These are phyloP conservation scores for Callocephalon fimbriatum DNA, from an alignment of 2,113 vertebrate species.

Conservation along the genomic window DNA sequence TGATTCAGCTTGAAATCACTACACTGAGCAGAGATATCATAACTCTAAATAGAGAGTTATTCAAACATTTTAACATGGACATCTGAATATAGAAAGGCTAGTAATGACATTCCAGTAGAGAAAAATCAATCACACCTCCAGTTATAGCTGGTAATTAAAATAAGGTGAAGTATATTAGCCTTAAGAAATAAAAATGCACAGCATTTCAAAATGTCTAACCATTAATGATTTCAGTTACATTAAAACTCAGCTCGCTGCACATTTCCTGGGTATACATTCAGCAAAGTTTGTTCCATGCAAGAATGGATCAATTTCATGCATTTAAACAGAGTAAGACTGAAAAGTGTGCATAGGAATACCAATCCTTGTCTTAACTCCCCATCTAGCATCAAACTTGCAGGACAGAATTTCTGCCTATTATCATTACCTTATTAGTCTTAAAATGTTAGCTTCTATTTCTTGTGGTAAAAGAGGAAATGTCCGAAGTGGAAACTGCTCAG, in stretches of 20 bases:
- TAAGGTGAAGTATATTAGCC: not conserved
- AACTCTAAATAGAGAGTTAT: not conserved
- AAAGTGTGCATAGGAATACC: not conserved
- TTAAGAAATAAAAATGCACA: slow-evolving; percentile 2
- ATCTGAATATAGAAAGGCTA: not conserved
- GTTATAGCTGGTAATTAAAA: not conserved
- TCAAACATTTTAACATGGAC: not conserved
- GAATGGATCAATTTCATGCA: not conserved
- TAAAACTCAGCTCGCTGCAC: not conserved
- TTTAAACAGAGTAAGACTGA: not conserved
- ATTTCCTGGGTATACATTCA: not conserved
- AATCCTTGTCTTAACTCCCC: not conserved
- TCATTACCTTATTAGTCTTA: not conserved
- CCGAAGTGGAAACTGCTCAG: not conserved
- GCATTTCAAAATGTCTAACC: not conserved
- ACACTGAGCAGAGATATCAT: not conserved
- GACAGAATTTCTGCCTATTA: not conserved
- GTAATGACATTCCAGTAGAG: not conserved
- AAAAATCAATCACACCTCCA: not conserved
- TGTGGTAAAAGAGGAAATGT: not conserved
- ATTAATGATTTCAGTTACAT: not conserved
- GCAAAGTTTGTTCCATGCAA: not conserved
- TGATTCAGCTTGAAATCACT: not conserved
- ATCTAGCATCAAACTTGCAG: not conserved
- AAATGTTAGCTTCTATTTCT: not conserved